Base-by-base conservation (phyloP, 2,113 vertebrate species). In the Zeus faber region DNA sequence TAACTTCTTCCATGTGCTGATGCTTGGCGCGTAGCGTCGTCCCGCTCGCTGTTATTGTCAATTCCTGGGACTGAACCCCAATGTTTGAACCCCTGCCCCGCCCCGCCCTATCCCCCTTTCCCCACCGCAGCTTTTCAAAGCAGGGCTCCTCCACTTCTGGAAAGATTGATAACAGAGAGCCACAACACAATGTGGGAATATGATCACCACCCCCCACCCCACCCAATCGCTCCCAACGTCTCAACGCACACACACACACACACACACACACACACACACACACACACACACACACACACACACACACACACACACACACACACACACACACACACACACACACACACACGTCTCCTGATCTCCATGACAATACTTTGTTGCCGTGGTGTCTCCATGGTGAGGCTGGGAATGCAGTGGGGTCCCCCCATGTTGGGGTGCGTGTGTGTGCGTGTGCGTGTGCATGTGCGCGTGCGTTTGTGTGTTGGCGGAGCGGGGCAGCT, bases 301-400 rank as follows among this genome's bases (percentile, higher is more conserved):
- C 37, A 46, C 59, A 18, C 25, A 45, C 40, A 53, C 49, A 45
- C 25, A 56, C 40, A 41, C 45, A 16, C 54, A 52, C 17, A 43
- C 41, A 33, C 57, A 43, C 25, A 33, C 20, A 43, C 20, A 54
- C 62, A 45, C 68, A 48, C 52, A 60, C 57, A 72, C 56, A 58
- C 62, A 58, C 62, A 47, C 73, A 77, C 69, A 55, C 72, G 70
- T 83, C 77, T 82, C 83, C 90, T 91, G 87, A 93, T 94, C 92
- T 93, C 91, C 91, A 94, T 94, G 88, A 94, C 91, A 94, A 94
- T 92, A 73, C 80, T 52, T 84, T 82, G 90, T 91, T 91, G 89
- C 91, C 80, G 77, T 90, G 85, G 81, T 69, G 87, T 90, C 83
- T 80, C 89, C 85, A 90, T 90, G 87, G 90, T 90, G 88, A 91